phyloP scores from a whole-genome alignment of 1,140 invertebrate species.

The Drosophila equinoxialis region DNA sequence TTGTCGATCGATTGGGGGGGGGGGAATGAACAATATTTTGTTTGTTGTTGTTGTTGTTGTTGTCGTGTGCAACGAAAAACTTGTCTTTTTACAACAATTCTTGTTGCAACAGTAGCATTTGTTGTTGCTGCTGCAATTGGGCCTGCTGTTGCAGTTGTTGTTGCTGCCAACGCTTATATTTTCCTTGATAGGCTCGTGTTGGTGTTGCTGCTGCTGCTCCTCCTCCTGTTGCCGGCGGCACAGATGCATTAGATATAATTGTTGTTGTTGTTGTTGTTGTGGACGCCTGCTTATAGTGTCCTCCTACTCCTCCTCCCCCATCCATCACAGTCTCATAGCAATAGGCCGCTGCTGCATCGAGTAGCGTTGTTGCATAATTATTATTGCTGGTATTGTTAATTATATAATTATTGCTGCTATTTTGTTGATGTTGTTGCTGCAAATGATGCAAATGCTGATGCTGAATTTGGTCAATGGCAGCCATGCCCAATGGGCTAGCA shows the following conservation, averaged over 20 bases:
- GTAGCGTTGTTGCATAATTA: slow-evolving; percentile 48
- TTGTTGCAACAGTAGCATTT: slow-evolving; percentile 69
- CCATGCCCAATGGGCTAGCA: not conserved
- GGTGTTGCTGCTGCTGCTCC: slow-evolving; percentile 20
- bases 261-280: not conserved
- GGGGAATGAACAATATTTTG: too few relatives aligned
- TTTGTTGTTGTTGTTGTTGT: slow-evolving; percentile 23
- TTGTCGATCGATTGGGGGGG: too few relatives aligned
- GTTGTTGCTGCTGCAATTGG: slow-evolving; percentile 68
- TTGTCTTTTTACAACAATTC: slow-evolving; percentile 51
- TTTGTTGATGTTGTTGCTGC: slow-evolving; percentile 31
- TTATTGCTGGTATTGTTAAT: slow-evolving; percentile 49
- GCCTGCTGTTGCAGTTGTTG: slow-evolving; percentile 70
- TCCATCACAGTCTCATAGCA: slow-evolving; percentile 69
- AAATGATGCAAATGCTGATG: slow-evolving; percentile 26
- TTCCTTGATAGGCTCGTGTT: slow-evolving; percentile 63
- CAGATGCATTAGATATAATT: slow-evolving; percentile 7
- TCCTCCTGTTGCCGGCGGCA: slow-evolving; percentile 18
- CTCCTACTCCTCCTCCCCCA: slow-evolving; percentile 14
- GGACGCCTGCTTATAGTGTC: slow-evolving; percentile 34
- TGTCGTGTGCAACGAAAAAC: too few relatives aligned
- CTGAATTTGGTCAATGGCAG: slow-evolving; percentile 1
- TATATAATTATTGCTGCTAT: slow-evolving; percentile 29
- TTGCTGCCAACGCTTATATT: slow-evolving; percentile 75
- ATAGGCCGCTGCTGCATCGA: slow-evolving; percentile 65